phyloP scores from a whole-genome alignment of 1,140 invertebrate species.

The Microplitis mediator region DNA sequence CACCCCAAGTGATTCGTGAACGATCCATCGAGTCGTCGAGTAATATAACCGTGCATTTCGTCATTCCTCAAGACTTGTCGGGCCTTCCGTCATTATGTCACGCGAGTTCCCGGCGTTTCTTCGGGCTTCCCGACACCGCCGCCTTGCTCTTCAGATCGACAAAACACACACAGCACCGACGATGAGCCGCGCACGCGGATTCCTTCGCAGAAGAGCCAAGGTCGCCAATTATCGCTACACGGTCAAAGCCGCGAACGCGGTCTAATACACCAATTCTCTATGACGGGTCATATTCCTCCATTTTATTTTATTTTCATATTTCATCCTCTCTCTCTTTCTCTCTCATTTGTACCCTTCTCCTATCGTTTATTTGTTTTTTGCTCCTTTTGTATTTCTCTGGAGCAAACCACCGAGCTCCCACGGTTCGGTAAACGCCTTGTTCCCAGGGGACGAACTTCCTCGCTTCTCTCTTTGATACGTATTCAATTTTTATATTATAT shows the following conservation, averaged over 20 bases:
- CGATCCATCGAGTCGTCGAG: neutral
- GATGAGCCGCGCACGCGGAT: slow-evolving; percentile 37
- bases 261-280: slow-evolving; percentile 26
- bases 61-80: slow-evolving; percentile 18
- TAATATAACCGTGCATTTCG: slow-evolving; percentile 8
- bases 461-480: neutral
- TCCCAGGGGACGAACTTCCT: slow-evolving; percentile 18
- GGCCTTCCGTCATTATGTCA: slow-evolving; percentile 30
- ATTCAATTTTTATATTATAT: slow-evolving; percentile 21
- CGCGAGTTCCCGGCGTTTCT: slow-evolving; percentile 22
- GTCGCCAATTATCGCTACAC: slow-evolving; percentile 55
- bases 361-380: slow-evolving; percentile 8
- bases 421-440: slow-evolving; percentile 28
- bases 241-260: slow-evolving; percentile 45
- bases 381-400: neutral
- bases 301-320: neutral
- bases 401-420: slow-evolving; percentile 11
- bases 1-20: slow-evolving; percentile 1
- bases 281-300: slow-evolving; percentile 29
- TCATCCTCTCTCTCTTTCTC: neutral
- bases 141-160: neutral
- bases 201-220: slow-evolving; percentile 59
- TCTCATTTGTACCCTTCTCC: neutral
- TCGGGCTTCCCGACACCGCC: neutral
- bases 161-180: slow-evolving; percentile 12